A percentile compares a stretch with the other conserved stretches of the same genome.
These are phyloP conservation scores for Drosophila colorata DNA, from an alignment of 2,888 invertebrate species.

Conservation along the genomic window DNA sequence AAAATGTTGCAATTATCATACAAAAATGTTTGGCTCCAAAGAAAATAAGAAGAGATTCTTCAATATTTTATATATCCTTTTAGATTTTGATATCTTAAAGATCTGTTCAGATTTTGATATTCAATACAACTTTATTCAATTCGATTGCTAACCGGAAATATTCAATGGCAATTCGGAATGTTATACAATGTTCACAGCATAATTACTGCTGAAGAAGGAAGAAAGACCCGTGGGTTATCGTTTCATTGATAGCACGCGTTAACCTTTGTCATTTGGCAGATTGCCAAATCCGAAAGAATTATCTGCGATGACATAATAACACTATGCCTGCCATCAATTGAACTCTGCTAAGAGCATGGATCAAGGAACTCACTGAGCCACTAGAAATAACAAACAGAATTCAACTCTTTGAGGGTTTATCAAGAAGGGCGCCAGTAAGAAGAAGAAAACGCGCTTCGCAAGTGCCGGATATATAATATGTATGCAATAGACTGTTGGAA, in stretches of 20 bases:
- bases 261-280: conserved; percentile 45
- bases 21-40: too few species aligned
- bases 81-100: not conserved
- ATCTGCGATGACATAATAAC: conserved; percentile 62
- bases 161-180: conserved; percentile 41
- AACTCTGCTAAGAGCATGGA: conserved; percentile 36
- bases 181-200: conserved; percentile 19
- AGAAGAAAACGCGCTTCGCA: conserved; percentile 25
- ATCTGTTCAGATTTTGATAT: not conserved
- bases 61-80: too few species aligned
- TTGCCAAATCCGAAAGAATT: conserved; percentile 41
- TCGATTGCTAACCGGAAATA: conserved; percentile 66
- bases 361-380: conserved; percentile 27
- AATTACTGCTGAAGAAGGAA: conserved; percentile 29
- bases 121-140: not conserved
- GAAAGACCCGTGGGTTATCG: conserved; percentile 58
- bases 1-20: too few species aligned
- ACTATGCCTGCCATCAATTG: conserved; percentile 29
- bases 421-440: conserved; percentile 24
- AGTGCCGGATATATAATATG: conserved; percentile 65
- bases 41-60: too few species aligned
- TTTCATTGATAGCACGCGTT: conserved; percentile 40
- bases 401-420: conserved; percentile 33
- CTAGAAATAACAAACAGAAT: not conserved
- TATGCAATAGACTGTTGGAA: conserved; percentile 23